Evolutionary conservation across 2,888 invertebrate genomes (phyloP).

Genomic region (Sinhomidia bicolor): DNA sequence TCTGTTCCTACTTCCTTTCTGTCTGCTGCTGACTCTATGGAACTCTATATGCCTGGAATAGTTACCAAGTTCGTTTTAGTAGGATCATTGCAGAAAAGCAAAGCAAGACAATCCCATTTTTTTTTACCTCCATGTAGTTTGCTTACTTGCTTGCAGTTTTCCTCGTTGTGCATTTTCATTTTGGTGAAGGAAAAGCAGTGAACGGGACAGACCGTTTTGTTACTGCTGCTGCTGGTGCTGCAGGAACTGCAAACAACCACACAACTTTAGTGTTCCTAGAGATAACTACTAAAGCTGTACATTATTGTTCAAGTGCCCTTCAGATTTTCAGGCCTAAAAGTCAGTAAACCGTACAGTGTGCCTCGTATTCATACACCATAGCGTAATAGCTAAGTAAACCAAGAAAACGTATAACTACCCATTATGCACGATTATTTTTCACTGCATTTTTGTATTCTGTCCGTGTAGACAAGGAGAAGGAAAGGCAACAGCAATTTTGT

Average conservation of each 20-base stretch:
- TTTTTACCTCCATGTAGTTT: neutral
- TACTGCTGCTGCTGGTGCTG: neutral
- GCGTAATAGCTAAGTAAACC: neutral
- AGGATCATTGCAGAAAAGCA: conserved; percentile 11
- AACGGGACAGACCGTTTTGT: conserved; percentile 6
- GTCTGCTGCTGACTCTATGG: conserved; percentile 13
- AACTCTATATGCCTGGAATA: conserved; percentile 15
- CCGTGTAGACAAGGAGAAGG: neutral
- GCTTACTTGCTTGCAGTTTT: conserved; percentile 20
- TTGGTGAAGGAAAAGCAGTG: neutral
- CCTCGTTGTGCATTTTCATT: conserved; percentile 10
- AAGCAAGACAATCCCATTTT: conserved; percentile 16
- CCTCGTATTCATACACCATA: neutral
- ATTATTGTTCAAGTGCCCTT: conserved; percentile 50
- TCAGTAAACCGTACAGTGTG: neutral
- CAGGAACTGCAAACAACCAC: neutral
- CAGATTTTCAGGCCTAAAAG: neutral
- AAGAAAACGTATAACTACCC: neutral
- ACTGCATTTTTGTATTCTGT: conserved; percentile 3
- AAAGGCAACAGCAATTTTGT: neutral
- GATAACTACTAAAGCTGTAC: neutral
- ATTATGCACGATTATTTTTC: neutral
- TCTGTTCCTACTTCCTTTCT: neutral
- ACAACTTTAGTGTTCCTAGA: neutral
- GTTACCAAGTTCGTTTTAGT: neutral